These are phyloP conservation scores for Sphyrna mokarran DNA, from an alignment of 2,113 vertebrate genomes.

Conservation along the genomic window DNA sequence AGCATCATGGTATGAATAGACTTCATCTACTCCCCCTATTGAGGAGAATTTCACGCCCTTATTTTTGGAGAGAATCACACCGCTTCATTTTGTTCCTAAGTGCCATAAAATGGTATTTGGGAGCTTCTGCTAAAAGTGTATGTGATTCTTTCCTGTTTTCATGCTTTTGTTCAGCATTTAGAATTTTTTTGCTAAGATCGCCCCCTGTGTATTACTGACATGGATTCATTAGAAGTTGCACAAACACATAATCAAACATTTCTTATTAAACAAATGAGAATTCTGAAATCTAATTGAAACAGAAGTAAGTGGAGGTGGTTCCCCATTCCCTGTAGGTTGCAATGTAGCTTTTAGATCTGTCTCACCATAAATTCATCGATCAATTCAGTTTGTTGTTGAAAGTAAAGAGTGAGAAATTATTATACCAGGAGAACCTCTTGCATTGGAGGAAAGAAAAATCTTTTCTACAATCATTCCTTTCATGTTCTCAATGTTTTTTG, in stretches of 20 bases:
- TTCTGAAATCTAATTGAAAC: neutral
- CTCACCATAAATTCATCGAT: neutral
- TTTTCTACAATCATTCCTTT: neutral
- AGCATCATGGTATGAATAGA: no score
- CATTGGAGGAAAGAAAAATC: neutral
- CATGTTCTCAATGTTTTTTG: neutral
- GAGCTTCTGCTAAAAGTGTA: no score
- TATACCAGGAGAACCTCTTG: no score
- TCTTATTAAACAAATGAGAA: neutral
- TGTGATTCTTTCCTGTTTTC: no score
- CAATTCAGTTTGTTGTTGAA: neutral
- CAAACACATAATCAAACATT: neutral
- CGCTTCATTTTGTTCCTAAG: no score
- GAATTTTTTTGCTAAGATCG: no score
- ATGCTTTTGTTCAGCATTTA: no score
- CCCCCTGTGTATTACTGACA: neutral
- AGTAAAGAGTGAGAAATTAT: neutral
- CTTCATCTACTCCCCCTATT: no score
- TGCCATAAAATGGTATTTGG: no score
- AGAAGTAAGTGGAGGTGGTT: neutral
- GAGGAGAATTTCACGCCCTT: no score
- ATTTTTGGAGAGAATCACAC: no score
- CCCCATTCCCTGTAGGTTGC: neutral
- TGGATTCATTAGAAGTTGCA: neutral
- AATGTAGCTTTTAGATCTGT: neutral